Conservation (phyloP, 2,888 invertebrate genomes). For the Gari tellinella region DNA sequence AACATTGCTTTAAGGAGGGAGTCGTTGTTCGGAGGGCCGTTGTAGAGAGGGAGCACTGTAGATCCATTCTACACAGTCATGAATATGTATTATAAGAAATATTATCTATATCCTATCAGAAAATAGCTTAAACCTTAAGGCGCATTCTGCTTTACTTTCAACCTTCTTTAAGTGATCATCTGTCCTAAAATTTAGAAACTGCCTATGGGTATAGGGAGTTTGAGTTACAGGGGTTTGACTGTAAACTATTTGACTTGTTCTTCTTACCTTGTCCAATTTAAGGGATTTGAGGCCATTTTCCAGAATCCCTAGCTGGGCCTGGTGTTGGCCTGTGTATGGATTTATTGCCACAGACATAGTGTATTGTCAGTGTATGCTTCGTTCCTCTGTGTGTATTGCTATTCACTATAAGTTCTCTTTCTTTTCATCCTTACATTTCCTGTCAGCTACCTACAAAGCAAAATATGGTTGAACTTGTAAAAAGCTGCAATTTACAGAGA, state of each 20-base stretch:
- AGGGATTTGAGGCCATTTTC: conserved; percentile 73
- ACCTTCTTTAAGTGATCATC: no score
- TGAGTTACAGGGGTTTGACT: no score
- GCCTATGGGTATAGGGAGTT: no score
- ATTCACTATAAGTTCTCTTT: neutral
- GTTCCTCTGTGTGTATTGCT: neutral
- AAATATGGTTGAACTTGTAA: neutral
- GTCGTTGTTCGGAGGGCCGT: no score
- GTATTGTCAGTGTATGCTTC: neutral
- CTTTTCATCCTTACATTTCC: neutral
- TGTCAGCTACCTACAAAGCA: neutral
- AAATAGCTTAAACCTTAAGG: no score
- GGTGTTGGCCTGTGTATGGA: conserved; percentile 46
- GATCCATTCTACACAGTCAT: no score
- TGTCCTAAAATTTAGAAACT: no score
- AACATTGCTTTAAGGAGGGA: no score
- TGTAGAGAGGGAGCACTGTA: no score
- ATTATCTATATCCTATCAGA: no score
- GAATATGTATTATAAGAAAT: no score
- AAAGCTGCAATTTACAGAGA: neutral
- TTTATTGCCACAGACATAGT: conserved; percentile 47
- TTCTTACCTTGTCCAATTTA: conserved; percentile 70
- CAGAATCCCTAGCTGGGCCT: conserved; percentile 66
- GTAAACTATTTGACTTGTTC: neutral
- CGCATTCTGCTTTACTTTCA: no score